Evolutionary conservation across 2,113 vertebrate species (phyloP), one percentile per base, ranked within the genome.

Genomic region (Scatophagus argus): DNA sequence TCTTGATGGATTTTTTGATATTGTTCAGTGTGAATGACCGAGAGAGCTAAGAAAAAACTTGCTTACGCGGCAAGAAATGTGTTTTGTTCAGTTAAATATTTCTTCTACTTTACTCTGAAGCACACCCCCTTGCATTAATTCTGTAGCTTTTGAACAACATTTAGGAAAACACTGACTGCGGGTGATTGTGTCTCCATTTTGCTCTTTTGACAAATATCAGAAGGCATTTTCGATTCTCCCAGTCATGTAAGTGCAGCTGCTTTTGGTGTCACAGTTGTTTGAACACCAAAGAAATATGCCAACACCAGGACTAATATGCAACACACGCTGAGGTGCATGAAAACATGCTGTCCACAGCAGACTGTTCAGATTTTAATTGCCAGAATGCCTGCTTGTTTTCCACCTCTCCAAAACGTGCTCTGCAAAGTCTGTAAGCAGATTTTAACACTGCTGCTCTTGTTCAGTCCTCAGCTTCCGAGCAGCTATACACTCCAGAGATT

Each of bases 41-140:
- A 5, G 17, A 29, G 21, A 32, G 46, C 11, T 41, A 14, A 51
- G 62, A 43, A 52, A 52, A 61, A 25, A 88, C 39, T 51, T 74
- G 77, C 74, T 83, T 61, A 68, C 47, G 82, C 55, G 23, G 55
- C 81, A 81, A 75, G 44, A 71, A 70, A 83, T 39, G 9, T 71
- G 34, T 71, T 78, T 77, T 38, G 29, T 63, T 62, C 4, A 63
- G 78, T 77, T 41, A 23, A 71, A 55, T 59, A 59, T 52, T 43
- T 79, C 1, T 25, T 44, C 25, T 34, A 29, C 43, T 83, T 54
- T 34, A 65, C 69, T 83, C 62, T 39, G 64, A 62, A 56, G 68
- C 83, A 87, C 79, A 68, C 75, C 77, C 65, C 74, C 70, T 86
- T 25, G 23, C 38, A 65, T 34, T 60, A 17, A 73, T 55, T 32